phyloP scores from a whole-genome alignment of 2,113 vertebrate genomes.

The Charina bottae region DNA sequence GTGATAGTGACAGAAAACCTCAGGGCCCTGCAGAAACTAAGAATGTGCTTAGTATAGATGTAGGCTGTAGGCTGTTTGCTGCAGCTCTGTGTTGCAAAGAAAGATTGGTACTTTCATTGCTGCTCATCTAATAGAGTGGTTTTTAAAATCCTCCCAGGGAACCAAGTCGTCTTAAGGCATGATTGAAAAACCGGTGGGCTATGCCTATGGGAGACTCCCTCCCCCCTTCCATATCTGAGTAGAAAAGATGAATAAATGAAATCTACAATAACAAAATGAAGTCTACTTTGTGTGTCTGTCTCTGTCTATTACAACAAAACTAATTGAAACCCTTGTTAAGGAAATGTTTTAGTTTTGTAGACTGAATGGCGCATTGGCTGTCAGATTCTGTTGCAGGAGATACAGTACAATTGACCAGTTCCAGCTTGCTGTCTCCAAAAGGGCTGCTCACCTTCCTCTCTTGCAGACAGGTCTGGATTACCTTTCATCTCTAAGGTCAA shows the following conservation, averaged over 20 bases:
- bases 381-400: slow-evolving; percentile 35
- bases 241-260: background rate
- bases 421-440: slow-evolving; percentile 59
- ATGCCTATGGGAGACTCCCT: background rate
- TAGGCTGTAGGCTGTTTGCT: background rate
- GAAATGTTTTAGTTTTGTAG: slow-evolving; percentile 20
- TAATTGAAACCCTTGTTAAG: slow-evolving; percentile 5
- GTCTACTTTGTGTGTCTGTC: no score
- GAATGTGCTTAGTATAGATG: background rate
- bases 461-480: slow-evolving; percentile 51
- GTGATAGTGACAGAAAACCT: background rate
- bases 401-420: slow-evolving; percentile 51
- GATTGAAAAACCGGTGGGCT: background rate
- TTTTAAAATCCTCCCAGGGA: background rate
- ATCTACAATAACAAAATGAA: background rate
- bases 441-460: slow-evolving; percentile 47
- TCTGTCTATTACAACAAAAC: background rate
- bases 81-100: background rate
- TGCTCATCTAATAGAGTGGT: background rate
- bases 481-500: slow-evolving; percentile 25
- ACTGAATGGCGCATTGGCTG: slow-evolving; percentile 34
- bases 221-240: background rate
- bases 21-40: background rate
- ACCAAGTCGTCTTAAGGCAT: background rate
- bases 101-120: background rate